A percentile compares a stretch with the other conserved stretches of the same genome.
These are phyloP conservation scores for Drosophila pegasa DNA, from an alignment of 2,888 invertebrate species.

Conservation along the genomic window DNA sequence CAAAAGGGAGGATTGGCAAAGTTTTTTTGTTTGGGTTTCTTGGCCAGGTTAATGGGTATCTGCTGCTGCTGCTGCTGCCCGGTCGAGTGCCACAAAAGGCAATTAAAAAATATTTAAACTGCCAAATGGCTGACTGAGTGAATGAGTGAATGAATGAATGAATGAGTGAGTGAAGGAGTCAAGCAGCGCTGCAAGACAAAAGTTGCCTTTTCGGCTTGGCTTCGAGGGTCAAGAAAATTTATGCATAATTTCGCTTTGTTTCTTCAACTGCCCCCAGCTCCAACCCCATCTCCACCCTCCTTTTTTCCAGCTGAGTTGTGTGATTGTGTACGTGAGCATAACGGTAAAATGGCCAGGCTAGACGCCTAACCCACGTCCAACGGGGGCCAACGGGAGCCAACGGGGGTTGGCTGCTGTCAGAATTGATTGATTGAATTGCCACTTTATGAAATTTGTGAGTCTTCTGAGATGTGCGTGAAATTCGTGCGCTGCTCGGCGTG, in stretches of 20 bases:
- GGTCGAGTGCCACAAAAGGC: constrained; percentile 63
- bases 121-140: constrained; percentile 55
- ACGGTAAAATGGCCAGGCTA: constrained; percentile 70
- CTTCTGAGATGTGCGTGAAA: constrained; percentile 83
- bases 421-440: constrained; percentile 85
- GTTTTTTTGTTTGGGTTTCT: constrained; percentile 10
- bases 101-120: constrained; percentile 84
- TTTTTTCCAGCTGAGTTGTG: constrained; percentile 69
- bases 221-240: constrained; percentile 55
- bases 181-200: constrained; percentile 31
- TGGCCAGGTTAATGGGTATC: constrained; percentile 34
- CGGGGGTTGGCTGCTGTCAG: constrained; percentile 73
- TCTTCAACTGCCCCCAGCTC: constrained; percentile 15
- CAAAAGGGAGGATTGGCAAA: neutral
- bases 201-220: constrained; percentile 7
- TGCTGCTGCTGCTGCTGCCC: neutral
- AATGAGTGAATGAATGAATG: constrained; percentile 16
- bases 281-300: neutral
- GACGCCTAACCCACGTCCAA: constrained; percentile 26
- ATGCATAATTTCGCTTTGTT: constrained; percentile 66
- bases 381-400: constrained; percentile 11
- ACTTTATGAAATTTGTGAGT: constrained; percentile 84
- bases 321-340: constrained; percentile 83
- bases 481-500: constrained; percentile 50
- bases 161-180: constrained; percentile 26